These are phyloP conservation scores for Ochotona curzoniae DNA, from an alignment of 2,113 vertebrate genomes.

Conservation along the genomic window DNA sequence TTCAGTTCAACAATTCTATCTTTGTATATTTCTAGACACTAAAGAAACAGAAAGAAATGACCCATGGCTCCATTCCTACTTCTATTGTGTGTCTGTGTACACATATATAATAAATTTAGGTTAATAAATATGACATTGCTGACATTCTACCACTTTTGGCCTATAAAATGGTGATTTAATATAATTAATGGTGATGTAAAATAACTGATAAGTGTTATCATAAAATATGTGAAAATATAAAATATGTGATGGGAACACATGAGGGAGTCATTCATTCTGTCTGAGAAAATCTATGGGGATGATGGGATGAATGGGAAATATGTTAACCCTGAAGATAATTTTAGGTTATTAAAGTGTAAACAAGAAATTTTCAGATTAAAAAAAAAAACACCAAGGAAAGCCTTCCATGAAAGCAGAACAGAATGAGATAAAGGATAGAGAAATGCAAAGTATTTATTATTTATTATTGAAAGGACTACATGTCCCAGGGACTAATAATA, in stretches of 20 bases:
- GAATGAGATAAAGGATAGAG: constrained; percentile 14
- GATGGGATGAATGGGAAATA: neutral
- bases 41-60: constrained; percentile 17
- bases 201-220: neutral
- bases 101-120: neutral
- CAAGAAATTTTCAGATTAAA: constrained; percentile 22
- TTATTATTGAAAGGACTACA: constrained; percentile 7
- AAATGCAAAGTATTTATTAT: constrained; percentile 42
- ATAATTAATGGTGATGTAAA: neutral
- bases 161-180: constrained; percentile 23
- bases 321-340: constrained; percentile 3
- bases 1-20: constrained; percentile 26
- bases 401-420: neutral
- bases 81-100: neutral
- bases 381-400: constrained; percentile 5
- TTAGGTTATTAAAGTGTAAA: constrained; percentile 41
- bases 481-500: constrained; percentile 21
- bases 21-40: neutral
- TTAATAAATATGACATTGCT: constrained; percentile 7
- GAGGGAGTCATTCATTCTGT: constrained; percentile 20
- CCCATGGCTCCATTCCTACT: neutral
- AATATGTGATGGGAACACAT: neutral
- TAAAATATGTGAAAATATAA: constrained; percentile 23
- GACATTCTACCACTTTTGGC: constrained; percentile 28
- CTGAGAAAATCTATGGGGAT: constrained; percentile 32